Evolutionary conservation across 64 coral and sea anemone species (phyloP), one percentile per base, ranked within the genome.

Genomic region (Pocillopora damicornis): DNA sequence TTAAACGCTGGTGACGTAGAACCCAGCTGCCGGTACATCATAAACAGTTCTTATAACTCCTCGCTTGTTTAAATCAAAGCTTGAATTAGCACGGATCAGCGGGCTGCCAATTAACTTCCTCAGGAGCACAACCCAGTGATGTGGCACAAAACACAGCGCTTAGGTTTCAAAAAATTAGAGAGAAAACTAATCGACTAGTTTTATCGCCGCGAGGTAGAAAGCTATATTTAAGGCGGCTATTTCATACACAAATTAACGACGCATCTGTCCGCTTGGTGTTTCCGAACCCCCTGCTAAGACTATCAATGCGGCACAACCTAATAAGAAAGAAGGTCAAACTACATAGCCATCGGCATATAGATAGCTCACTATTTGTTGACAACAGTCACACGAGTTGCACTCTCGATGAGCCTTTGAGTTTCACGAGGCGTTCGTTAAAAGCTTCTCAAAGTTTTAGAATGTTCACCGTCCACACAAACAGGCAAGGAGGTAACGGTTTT

Each of bases 211-310:
- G 15, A 85, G 81, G 81, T 72, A 73, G 37, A 45, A 67, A 58
- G 63, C 22, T 85, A 85, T 71, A 85, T 73, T 72, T 67, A 85
- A 67, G 63, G 25, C 22, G 42, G 65, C 63, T 85, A 72, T 45
- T 85, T 84, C 73, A 84, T 76, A 76, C 45, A 64, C 71, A 90
- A 76, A 87, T 87, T 77, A 92, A 30, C 51, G 69, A 61, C 63
- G 80, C 90, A 92, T 92, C 90, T 92, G 90, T 87, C n/a, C 83
- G 64, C 68, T 92, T 77, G 58, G 80, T 61, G 83, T 37, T 85
- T 73, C 42, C 62, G 59, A 75, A 77, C 90, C 90, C 84, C 90
- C 90, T 92, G 83, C 90, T 87, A 87, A 10, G 83, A 79, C 58
- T 61, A 86, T 92, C 90, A 87, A 87, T 92, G 90, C 76, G 80